Evolutionary conservation across 2,113 vertebrate species (phyloP), one percentile per base, ranked within the genome.

Genomic region (Circaetus cinerascens): DNA sequence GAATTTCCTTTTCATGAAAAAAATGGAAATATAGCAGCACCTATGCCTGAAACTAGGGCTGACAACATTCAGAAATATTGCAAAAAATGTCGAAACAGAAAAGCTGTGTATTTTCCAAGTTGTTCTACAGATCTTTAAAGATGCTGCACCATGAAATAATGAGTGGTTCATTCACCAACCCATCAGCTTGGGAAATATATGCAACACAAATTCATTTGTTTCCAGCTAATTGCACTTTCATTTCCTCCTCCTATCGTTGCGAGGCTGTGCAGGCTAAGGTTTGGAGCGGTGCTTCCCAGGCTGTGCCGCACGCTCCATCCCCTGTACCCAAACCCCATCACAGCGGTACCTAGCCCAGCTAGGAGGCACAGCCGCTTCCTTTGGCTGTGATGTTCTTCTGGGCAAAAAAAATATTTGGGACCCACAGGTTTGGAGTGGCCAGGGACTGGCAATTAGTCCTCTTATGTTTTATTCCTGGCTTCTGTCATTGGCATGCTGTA

Each of bases 111-210:
- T 95, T 87, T 85, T 78, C 69, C 66, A 79, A 85, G 74, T 90
- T 97, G 93, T 95, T 94, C 95, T 88, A 97, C 94, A 97, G 93
- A 94, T 88, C 88, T 90, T 86, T 93, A 88, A 92, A 95, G 92
- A 95, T 75, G 91, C 88, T 89, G 72, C 91, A 91, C 77, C 83
- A 21, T 51, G 71, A 93, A 95, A 87, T 85, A 68, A 95, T 0
- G 69, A 87, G 86, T 55, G 56, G 89, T 92, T 94, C 83, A 84
- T 96, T 95, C 95, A 81, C 88, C 86, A 87, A 56, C 48, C 57
- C 91, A 97, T 91, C 95, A 95, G 91, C 74, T 93, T 95, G 87
- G 94, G 95, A 96, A 97, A 94, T 95, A 93, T 66, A 93, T 95
- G 84, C 95, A 89, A 91, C 80, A 81, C 4, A 40, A 92, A 94